Evolutionary conservation across 2,113 vertebrate species (phyloP).

Genomic region (Charina bottae): DNA sequence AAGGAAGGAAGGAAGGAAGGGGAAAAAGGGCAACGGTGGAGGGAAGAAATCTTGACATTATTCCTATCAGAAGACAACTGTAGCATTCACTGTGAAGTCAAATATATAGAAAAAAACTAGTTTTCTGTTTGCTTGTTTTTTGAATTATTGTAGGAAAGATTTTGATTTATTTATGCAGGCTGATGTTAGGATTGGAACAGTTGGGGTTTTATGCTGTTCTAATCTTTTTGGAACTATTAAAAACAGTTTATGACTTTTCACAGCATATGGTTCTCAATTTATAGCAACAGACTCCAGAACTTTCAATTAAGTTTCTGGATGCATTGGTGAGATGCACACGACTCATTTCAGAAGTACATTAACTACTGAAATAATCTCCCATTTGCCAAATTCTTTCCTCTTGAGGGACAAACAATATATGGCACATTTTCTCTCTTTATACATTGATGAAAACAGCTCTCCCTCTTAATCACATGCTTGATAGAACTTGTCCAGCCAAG

Average conservation of each 20-base stretch:
- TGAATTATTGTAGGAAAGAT: slow-evolving; percentile 31
- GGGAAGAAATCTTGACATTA: background rate
- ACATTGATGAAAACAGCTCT: slow-evolving; percentile 46
- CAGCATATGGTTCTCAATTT: slow-evolving; percentile 63
- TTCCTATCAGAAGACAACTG: background rate
- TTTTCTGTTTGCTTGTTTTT: slow-evolving; percentile 8
- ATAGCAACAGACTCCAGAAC: slow-evolving; percentile 65
- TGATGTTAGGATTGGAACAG: slow-evolving; percentile 39
- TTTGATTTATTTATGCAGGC: slow-evolving; percentile 44
- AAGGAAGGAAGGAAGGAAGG: background rate
- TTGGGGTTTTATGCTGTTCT: slow-evolving; percentile 46
- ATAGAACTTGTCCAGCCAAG: slow-evolving; percentile 56
- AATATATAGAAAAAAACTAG: background rate
- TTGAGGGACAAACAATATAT: slow-evolving; percentile 59
- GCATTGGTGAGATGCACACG: slow-evolving; percentile 51
- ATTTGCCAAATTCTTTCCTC: slow-evolving; percentile 49
- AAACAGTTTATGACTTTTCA: slow-evolving; percentile 57
- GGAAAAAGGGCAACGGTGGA: background rate
- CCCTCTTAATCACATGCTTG: slow-evolving; percentile 14
- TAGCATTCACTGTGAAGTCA: fast-evolving
- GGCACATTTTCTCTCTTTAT: slow-evolving; percentile 45
- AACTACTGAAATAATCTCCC: slow-evolving; percentile 53
- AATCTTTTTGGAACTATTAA: slow-evolving; percentile 59
- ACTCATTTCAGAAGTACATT: slow-evolving; percentile 69
- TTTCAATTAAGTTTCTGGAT: slow-evolving; percentile 71